Conservation (phyloP, 2,888 invertebrate genomes). For the Linnaemya vulpina region DNA sequence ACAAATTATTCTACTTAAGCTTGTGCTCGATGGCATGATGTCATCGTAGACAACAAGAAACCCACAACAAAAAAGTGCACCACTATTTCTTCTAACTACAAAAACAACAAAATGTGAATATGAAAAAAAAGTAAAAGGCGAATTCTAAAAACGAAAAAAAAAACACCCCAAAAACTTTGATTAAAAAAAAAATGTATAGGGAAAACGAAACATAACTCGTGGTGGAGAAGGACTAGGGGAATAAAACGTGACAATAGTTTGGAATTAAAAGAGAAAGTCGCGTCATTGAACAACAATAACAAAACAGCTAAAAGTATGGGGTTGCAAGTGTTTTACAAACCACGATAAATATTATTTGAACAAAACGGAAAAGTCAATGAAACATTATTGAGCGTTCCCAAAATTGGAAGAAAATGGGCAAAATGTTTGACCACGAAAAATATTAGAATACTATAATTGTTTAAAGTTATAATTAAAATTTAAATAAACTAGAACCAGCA, state of each 20-base stretch:
- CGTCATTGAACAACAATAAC: conserved; percentile 19
- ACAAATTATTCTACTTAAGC: background rate
- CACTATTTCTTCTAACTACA: conserved; percentile 36
- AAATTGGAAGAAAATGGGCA: background rate
- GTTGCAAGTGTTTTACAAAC: conserved; percentile 20
- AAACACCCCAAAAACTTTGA: conserved; percentile 35
- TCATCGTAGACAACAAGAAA: conserved; percentile 34
- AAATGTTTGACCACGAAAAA: too few relatives aligned
- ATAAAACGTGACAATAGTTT: conserved; percentile 25
- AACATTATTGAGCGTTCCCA: background rate
- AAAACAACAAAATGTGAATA: conserved; percentile 10
- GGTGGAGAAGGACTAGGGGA: background rate
- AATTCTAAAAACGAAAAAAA: background rate
- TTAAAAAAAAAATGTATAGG: conserved; percentile 19
- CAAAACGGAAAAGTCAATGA: conserved; percentile 18
- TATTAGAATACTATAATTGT: too few relatives aligned
- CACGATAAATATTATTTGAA: background rate
- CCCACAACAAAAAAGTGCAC: conserved; percentile 40
- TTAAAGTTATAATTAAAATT: too few relatives aligned
- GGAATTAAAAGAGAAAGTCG: conserved; percentile 1
- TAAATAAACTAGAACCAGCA: too few relatives aligned
- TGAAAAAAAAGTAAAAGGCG: conserved; percentile 1
- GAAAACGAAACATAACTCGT: conserved; percentile 37
- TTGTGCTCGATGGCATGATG: conserved; percentile 39
- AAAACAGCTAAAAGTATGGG: conserved; percentile 21